These are phyloP conservation scores for Microctonus aethiopoides DNA, from an alignment of 2,888 invertebrate genomes.

Conservation along the genomic window DNA sequence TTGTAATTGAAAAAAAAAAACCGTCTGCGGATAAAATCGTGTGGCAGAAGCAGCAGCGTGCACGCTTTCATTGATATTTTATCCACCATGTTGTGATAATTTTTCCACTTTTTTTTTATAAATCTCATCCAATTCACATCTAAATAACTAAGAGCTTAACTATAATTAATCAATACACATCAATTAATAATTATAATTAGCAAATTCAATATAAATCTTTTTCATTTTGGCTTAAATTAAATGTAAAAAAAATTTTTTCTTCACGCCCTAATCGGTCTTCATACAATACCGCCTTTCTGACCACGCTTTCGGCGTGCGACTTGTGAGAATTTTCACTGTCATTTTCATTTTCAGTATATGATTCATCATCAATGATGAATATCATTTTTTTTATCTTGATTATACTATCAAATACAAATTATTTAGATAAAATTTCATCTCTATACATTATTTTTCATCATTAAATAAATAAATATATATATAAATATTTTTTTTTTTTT, in stretches of 20 bases:
- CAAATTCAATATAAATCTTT: not conserved
- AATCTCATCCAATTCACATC: not conserved
- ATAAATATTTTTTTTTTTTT: too few species aligned
- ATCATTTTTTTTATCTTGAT: not conserved
- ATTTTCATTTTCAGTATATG: conserved; percentile 25
- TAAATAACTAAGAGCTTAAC: not conserved
- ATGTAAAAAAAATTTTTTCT: not conserved
- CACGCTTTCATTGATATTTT: conserved; percentile 23
- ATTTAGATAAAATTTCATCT: not conserved
- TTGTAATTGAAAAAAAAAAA: not conserved
- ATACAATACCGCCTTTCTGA: conserved; percentile 19
- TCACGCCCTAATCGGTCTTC: not conserved
- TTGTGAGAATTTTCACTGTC: conserved; percentile 57
- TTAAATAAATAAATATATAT: too few species aligned
- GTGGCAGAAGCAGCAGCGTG: conserved; percentile 2
- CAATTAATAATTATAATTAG: not conserved
- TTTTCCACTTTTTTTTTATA: not conserved
- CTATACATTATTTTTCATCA: not conserved
- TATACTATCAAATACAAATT: not conserved
- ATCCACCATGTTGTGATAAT: conserved; percentile 19
- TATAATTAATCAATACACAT: not conserved
- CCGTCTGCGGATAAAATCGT: not conserved
- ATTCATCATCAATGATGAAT: conserved; percentile 18
- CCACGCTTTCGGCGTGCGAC: conserved; percentile 51
- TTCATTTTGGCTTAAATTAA: not conserved